Percentiles rank a stretch among this genome's conserved stretches.
These are phyloP conservation scores for Listrodromus nycthemerus DNA, from an alignment of 2,888 invertebrate species.

Conservation along the genomic window DNA sequence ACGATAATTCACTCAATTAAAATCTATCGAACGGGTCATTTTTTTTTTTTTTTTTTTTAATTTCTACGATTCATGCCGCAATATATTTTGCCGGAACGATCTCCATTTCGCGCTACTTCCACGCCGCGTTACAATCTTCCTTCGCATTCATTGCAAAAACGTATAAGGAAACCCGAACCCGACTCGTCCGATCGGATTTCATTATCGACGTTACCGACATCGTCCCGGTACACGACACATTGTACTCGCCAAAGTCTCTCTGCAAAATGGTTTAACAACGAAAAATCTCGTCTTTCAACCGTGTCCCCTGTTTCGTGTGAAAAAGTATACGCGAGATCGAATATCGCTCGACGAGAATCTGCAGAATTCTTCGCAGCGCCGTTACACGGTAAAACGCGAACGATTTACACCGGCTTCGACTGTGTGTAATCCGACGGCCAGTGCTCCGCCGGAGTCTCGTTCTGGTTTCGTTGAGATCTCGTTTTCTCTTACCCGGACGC, in stretches of 20 bases:
- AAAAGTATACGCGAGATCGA: conserved; percentile 42
- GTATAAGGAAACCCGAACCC: conserved; percentile 55
- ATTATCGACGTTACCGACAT: conserved; percentile 7
- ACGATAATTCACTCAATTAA: conserved; percentile 37
- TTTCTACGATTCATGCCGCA: conserved; percentile 11
- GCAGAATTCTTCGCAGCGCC: conserved; percentile 11
- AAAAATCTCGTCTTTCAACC: conserved; percentile 56
- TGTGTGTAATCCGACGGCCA: not conserved
- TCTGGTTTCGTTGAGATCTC: conserved; percentile 66
- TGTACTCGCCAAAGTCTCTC: conserved; percentile 59
- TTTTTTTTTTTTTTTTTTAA: not conserved
- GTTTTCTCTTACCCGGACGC: conserved; percentile 69
- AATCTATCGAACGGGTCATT: not conserved
- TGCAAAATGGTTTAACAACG: conserved; percentile 45
- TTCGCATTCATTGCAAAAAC: conserved; percentile 43
- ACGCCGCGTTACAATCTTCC: not conserved
- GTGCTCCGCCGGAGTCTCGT: conserved; percentile 16
- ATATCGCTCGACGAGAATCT: conserved; percentile 35
- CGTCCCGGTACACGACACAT: conserved; percentile 53
- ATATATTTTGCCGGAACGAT: conserved; percentile 30
- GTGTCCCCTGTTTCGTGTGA: not conserved
- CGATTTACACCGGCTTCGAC: not conserved
- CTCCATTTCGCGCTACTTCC: not conserved
- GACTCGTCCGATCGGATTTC: conserved; percentile 59
- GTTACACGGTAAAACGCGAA: not conserved